A percentile compares a stretch with the other conserved stretches of the same genome.
phyloP scores from a whole-genome alignment of 2,797 vertebrate genomes.

The Aphelocoma californica region DNA sequence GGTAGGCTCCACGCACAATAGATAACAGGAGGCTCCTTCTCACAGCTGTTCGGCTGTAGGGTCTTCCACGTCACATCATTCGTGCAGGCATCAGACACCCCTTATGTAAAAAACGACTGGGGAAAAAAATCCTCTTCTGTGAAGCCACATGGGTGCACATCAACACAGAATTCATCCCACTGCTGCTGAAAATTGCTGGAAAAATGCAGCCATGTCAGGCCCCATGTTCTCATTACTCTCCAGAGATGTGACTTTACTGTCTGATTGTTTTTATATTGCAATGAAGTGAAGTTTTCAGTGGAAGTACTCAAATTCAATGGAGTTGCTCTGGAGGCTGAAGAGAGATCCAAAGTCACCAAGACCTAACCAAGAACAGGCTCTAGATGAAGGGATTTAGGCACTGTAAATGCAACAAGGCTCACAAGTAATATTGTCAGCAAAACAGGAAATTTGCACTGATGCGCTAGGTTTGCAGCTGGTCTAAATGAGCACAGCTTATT shows the following conservation, averaged over 20 bases:
- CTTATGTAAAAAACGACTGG: not conserved
- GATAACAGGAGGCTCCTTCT: constrained; percentile 48
- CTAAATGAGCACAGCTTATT: not conserved
- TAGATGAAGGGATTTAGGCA: not conserved
- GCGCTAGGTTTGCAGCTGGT: not conserved
- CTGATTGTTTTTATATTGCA: not conserved
- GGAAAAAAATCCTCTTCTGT: not conserved
- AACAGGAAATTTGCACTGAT: not conserved
- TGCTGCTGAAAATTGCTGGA: not conserved
- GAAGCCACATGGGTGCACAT: not conserved
- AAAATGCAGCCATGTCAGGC: not conserved
- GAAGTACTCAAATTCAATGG: not conserved
- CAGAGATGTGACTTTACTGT: not conserved
- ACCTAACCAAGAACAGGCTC: not conserved
- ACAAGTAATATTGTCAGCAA: not conserved
- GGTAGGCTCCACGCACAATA: constrained; percentile 42
- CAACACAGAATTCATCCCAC: not conserved
- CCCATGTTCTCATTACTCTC: not conserved
- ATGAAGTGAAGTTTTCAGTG: not conserved
- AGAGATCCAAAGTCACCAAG: not conserved
- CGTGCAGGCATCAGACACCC: not conserved
- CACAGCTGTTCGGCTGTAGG: not conserved
- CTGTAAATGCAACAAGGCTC: not conserved
- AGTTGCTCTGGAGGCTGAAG: not conserved
- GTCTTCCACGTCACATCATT: not conserved